Conservation (phyloP, 2,888 invertebrate genomes). For the Iselma pallidipennis region DNA sequence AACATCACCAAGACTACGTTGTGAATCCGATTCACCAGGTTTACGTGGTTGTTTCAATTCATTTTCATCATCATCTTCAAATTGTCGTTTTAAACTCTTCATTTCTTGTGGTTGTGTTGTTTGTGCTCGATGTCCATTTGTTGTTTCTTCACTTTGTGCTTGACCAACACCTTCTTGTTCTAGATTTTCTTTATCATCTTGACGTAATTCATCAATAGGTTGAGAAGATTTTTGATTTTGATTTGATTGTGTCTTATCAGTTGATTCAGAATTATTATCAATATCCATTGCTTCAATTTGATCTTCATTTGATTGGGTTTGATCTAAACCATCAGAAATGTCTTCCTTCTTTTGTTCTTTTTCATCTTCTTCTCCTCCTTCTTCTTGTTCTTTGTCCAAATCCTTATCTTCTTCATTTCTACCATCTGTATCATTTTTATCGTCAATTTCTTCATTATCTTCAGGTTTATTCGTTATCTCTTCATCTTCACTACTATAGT, state of each 20-base stretch:
- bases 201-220: conserved; percentile 58
- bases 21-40: conserved; percentile 75
- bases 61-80: conserved; percentile 49
- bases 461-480: conserved; percentile 41
- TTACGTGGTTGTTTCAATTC: conserved; percentile 66
- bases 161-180: conserved; percentile 70
- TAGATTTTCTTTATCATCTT: conserved; percentile 66
- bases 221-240: conserved; percentile 45
- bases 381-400: conserved; percentile 27
- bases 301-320: conserved; percentile 51
- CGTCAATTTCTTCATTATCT: conserved; percentile 35
- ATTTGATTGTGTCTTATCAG: conserved; percentile 60
- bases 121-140: conserved; percentile 67
- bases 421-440: conserved; percentile 43
- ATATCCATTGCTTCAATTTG: conserved; percentile 56
- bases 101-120: conserved; percentile 45
- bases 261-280: conserved; percentile 53
- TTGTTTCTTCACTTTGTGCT: conserved; percentile 73
- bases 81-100: conserved; percentile 38
- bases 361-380: conserved; percentile 36
- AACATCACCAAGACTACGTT: conserved; percentile 69
- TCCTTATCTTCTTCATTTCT: conserved; percentile 20
- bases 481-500: conserved; percentile 32
- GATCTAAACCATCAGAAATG: conserved; percentile 45
- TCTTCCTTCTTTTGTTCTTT: conserved; percentile 53